A percentile compares a stretch with the other conserved stretches of the same genome.
Evolutionary conservation across 2,888 invertebrate genomes (phyloP).

Genomic region (Rosalia funebris): DNA sequence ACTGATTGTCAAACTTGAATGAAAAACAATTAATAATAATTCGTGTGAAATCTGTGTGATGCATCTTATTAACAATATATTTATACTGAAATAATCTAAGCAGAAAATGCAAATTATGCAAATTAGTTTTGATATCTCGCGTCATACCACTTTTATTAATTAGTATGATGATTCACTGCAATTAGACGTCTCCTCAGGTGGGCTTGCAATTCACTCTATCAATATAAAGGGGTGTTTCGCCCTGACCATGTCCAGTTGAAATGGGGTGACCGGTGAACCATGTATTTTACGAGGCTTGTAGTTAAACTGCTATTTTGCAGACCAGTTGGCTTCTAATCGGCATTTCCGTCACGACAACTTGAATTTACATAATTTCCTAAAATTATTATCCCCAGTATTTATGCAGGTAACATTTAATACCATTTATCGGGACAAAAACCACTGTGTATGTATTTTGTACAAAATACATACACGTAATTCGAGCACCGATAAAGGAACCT

Average conservation of each 20-base stretch:
- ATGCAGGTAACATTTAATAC: conserved; percentile 1
- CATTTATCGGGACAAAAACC: too few species aligned
- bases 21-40: too few species aligned
- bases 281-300: conserved; percentile 42
- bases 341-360: conserved; percentile 33
- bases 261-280: conserved; percentile 49
- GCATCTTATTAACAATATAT: too few species aligned
- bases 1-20: too few species aligned
- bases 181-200: conserved; percentile 22
- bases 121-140: too few species aligned
- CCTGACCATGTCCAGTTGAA: conserved; percentile 39
- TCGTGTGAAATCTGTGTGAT: too few species aligned
- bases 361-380: conserved; percentile 30
- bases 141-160: conserved; percentile 2
- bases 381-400: conserved; percentile 14
- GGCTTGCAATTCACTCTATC: conserved; percentile 4
- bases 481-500: not conserved
- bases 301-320: conserved; percentile 49
- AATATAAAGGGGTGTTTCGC: conserved; percentile 25
- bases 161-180: conserved; percentile 13
- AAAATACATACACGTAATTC: conserved; percentile 13
- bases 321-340: conserved; percentile 44
- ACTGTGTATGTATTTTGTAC: conserved; percentile 10
- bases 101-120: too few species aligned
- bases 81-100: too few species aligned